Percentiles rank a stretch among this genome's conserved stretches.
Evolutionary conservation across 1,140 invertebrate genomes (phyloP).

Genomic region (Panagrolaimus sp.): DNA sequence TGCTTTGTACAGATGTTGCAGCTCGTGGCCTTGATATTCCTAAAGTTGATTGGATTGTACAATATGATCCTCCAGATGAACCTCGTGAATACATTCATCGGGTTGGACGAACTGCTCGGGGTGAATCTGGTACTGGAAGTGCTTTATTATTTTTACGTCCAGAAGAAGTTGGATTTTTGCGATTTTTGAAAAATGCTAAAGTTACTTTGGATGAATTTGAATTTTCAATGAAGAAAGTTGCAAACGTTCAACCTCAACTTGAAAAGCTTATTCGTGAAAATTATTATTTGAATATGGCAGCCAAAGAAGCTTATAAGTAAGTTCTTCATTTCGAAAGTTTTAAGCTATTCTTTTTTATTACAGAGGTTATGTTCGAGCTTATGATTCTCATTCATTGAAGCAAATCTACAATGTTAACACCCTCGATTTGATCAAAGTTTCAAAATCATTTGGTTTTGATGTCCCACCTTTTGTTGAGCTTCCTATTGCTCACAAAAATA

Average conservation of each 20-base stretch:
- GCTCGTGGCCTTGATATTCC: constrained; percentile 92
- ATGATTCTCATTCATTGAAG: constrained; percentile 91
- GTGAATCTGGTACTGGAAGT: constrained; percentile 80
- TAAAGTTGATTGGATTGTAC: constrained; percentile 96
- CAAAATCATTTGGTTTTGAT: constrained; percentile 86
- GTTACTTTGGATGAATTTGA: constrained; percentile 95
- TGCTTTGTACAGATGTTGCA: constrained; percentile 96
- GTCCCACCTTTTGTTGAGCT: constrained; percentile 86
- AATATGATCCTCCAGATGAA: constrained; percentile 98
- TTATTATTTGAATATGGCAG: constrained; percentile 88
- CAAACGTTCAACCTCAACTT: constrained; percentile 67
- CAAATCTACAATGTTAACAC: constrained; percentile 88
- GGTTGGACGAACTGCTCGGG: constrained; percentile 92
- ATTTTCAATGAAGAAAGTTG: constrained; percentile 85
- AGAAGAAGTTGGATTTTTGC: constrained; percentile 87
- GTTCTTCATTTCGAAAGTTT: constrained; percentile 28
- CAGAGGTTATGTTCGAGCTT: constrained; percentile 78
- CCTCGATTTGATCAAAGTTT: constrained; percentile 74
- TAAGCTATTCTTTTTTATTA: constrained; percentile 25
- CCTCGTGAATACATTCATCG: constrained; percentile 77
- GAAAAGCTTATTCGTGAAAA: constrained; percentile 91
- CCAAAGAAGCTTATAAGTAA: constrained; percentile 89
- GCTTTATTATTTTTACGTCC: constrained; percentile 83
- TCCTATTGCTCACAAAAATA: constrained; percentile 53
- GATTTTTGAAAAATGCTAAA: constrained; percentile 66